Evolutionary conservation across 2,888 invertebrate genomes (phyloP).

Genomic region (Phanerotoma sp.): DNA sequence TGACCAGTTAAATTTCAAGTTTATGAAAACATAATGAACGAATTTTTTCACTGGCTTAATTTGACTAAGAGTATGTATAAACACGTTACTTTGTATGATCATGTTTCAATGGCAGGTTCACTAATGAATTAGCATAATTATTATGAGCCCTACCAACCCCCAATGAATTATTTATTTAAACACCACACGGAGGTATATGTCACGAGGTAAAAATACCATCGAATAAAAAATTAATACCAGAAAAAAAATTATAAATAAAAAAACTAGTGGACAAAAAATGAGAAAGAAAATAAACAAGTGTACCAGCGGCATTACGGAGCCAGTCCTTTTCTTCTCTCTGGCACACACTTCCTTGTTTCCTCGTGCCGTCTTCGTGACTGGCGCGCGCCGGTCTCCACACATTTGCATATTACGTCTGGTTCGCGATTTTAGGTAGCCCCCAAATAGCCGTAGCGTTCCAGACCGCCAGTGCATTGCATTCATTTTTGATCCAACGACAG

Average conservation of each 20-base stretch:
- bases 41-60: too few relatives aligned
- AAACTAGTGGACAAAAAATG: conserved; percentile 2
- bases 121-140: conserved; percentile 55
- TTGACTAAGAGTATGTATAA: too few relatives aligned
- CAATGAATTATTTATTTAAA: conserved; percentile 56
- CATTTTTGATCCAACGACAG: conserved; percentile 41
- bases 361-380: conserved; percentile 23
- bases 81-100: neutral
- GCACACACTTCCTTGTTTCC: conserved; percentile 42
- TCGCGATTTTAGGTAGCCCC: conserved; percentile 40
- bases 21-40: too few relatives aligned
- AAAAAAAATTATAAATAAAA: conserved; percentile 12
- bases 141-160: conserved; percentile 55
- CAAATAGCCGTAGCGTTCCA: conserved; percentile 22
- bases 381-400: conserved; percentile 42
- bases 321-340: conserved; percentile 37
- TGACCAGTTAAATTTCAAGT: too few relatives aligned
- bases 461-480: conserved; percentile 51
- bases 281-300: conserved; percentile 31
- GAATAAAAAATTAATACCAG: conserved; percentile 15
- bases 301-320: conserved; percentile 23
- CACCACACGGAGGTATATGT: too few relatives aligned
- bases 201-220: too few relatives aligned
- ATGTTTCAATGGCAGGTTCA: conserved; percentile 51
- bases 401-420: conserved; percentile 54